Evolutionary conservation across 2,797 vertebrate genomes (phyloP), one percentile per base, ranked within the genome.

Genomic region (Pipistrellus pipistrellus): DNA sequence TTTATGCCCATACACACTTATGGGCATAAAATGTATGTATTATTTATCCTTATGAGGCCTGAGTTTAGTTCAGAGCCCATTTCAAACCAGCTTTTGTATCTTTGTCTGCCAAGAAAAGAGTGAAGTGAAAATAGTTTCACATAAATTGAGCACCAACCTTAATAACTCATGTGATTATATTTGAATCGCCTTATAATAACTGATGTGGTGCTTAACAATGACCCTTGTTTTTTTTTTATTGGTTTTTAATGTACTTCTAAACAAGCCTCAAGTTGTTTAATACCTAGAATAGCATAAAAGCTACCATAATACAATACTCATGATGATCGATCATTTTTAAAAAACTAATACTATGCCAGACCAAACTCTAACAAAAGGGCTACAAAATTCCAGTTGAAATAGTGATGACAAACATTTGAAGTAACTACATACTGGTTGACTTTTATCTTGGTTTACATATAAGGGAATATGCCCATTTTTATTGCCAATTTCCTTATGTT

Each of bases 71-170:
- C 32, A 68, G 2, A 89, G 25, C 9, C 48, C 3, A 77, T 17
- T 14, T 21, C 15, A 38, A 35, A 77, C 15, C 27, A 81, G 12
- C 0, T 57, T 93, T 81, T 30, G 3, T 25, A 8, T 68, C 4
- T 93, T 85, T 88, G 21, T 17, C 88, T 93, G 35, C 30, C 32
- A 89, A n/a, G 18, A 35, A 85, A 81, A 86, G 55, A 41, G 44
- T 62, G 25, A 88, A 53, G 41, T 53, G 88, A 32, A 75, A 69
- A 94, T 41, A 81, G 64, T 64, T 73, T 38, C 20, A 77, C 38
- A 87, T 30, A 68, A 77, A 69, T 84, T 84, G 44, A 57, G 44
- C 92, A 38, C 46, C 32, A 51, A 46, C 27, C n/a, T 35, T 53
- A 35, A 75, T 85, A 32, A 82, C 14, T 11, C 8, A 27, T 48